These are phyloP conservation scores for Stratiomys singularior DNA, from an alignment of 2,888 invertebrate species.

Conservation along the genomic window DNA sequence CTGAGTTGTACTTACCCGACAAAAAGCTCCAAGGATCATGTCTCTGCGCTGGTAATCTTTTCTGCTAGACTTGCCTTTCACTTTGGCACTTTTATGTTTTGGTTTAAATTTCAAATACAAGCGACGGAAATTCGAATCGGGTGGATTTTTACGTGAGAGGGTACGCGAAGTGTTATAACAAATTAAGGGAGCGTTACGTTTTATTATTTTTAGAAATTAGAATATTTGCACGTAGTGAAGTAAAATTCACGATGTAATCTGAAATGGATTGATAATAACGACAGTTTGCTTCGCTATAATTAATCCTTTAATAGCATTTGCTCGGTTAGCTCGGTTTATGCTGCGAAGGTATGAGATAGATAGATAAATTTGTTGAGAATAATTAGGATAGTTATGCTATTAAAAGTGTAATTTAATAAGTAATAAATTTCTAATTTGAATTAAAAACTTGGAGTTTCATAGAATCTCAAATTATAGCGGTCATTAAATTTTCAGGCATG, in stretches of 20 bases:
- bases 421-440: too few relatives aligned
- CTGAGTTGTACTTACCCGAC: neutral
- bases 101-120: neutral
- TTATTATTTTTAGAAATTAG: neutral
- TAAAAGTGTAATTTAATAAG: too few relatives aligned
- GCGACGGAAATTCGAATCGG: conserved; percentile 10
- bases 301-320: too few relatives aligned
- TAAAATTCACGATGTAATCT: neutral
- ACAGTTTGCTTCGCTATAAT: too few relatives aligned
- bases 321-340: too few relatives aligned
- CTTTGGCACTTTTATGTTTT: conserved; percentile 20
- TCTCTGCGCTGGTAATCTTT: conserved; percentile 38
- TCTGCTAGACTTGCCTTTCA: conserved; percentile 40
- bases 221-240: neutral
- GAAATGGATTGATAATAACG: neutral
- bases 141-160: conserved; percentile 26
- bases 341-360: too few relatives aligned
- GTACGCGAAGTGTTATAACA: neutral
- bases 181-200: conserved; percentile 1
- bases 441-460: too few relatives aligned
- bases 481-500: too few relatives aligned
- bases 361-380: too few relatives aligned
- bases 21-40: conserved; percentile 38
- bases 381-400: too few relatives aligned
- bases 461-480: too few relatives aligned